phyloP scores from a whole-genome alignment of 2,113 vertebrate genomes.

The Chroicocephalus ridibundus region DNA sequence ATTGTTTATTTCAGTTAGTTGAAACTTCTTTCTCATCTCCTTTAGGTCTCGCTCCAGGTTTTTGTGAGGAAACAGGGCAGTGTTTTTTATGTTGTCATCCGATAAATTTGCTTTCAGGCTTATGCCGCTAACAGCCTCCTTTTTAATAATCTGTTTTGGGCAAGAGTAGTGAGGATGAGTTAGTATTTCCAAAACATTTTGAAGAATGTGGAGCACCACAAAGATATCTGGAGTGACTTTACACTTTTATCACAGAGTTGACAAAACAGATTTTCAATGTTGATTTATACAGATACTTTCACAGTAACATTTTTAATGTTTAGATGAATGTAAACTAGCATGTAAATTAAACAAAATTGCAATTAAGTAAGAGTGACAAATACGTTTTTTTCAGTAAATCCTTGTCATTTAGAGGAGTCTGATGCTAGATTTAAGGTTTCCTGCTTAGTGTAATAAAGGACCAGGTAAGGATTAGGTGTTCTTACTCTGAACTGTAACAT shows the following conservation, averaged over 20 bases:
- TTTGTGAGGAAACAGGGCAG: neutral
- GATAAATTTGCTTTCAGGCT: neutral
- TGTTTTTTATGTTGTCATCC: neutral
- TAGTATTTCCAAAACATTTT: neutral
- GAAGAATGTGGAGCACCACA: neutral
- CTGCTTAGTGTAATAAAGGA: constrained; percentile 37
- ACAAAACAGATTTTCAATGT: neutral
- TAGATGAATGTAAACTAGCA: neutral
- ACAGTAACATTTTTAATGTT: constrained; percentile 2
- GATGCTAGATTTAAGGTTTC: constrained; percentile 51
- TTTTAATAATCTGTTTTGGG: constrained; percentile 53
- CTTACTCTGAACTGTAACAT: constrained; percentile 44
- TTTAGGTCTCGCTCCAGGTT: neutral
- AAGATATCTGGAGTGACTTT: neutral
- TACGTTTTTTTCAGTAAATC: neutral
- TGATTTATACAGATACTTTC: neutral
- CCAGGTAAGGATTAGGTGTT: constrained; percentile 38
- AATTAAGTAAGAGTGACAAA: constrained; percentile 36
- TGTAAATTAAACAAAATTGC: neutral
- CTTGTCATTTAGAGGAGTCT: constrained; percentile 20
- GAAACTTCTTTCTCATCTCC: neutral
- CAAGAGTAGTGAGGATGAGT: constrained; percentile 40
- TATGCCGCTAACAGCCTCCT: constrained; percentile 38
- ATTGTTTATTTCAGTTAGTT: neutral
- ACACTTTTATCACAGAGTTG: neutral